A percentile compares a stretch with the other conserved stretches of the same genome.
Conservation (phyloP, 2,888 invertebrate genomes). For the Axea sp. region DNA sequence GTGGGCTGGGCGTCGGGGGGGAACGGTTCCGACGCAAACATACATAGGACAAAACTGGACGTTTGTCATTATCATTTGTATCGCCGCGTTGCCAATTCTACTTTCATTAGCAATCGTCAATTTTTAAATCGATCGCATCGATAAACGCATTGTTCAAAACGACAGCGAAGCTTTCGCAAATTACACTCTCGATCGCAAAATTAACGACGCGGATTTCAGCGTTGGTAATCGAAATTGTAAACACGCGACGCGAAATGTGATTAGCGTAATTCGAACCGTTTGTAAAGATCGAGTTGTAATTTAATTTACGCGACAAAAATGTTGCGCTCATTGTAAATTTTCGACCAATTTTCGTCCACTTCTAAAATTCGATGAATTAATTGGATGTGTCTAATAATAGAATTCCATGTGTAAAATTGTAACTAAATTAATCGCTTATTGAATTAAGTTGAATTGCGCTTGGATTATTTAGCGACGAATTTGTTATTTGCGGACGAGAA, state of each 20-base stretch:
- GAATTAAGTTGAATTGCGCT: too few relatives aligned
- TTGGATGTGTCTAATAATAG: too few relatives aligned
- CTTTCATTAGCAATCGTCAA: slow-evolving; percentile 35
- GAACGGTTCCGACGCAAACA: slow-evolving; percentile 39
- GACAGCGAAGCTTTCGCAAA: slow-evolving; percentile 4
- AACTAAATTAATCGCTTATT: too few relatives aligned
- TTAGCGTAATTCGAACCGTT: slow-evolving; percentile 25
- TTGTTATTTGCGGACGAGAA: too few relatives aligned
- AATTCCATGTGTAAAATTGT: too few relatives aligned
- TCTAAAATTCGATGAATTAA: too few relatives aligned
- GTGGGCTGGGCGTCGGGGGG: too few relatives aligned
- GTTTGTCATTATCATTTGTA: slow-evolving; percentile 48
- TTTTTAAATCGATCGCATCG: slow-evolving; percentile 9
- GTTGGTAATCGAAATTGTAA: slow-evolving; percentile 23
- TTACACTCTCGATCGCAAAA: slow-evolving; percentile 24
- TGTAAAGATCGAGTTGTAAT: slow-evolving; percentile 24
- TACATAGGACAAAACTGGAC: slow-evolving; percentile 45
- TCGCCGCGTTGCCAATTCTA: slow-evolving; percentile 21
- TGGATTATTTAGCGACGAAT: too few relatives aligned
- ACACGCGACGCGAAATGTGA: slow-evolving; percentile 12
- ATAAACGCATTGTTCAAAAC: slow-evolving; percentile 4
- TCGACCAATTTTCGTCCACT: too few relatives aligned
- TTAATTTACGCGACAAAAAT: slow-evolving; percentile 4
- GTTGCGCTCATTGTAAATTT: background rate
- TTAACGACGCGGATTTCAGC: slow-evolving; percentile 11